Evolutionary conservation across 1,140 invertebrate species (phyloP).

Genomic region (Phthorimaea operculella): DNA sequence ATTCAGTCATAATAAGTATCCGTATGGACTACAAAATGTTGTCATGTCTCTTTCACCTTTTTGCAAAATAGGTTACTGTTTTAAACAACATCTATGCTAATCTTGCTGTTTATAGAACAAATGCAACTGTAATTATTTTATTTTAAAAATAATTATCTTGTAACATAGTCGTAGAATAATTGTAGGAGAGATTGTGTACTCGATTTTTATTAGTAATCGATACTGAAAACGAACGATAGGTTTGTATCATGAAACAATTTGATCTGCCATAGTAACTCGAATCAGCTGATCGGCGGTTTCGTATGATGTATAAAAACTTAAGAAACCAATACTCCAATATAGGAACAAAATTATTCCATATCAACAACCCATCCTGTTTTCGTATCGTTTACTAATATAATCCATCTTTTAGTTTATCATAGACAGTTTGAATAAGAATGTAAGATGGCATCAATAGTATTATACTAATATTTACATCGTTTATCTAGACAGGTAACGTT

Average conservation of each 20-base stretch:
- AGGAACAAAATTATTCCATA: too few relatives aligned
- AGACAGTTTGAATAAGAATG: conserved; percentile 8
- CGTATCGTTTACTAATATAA: too few relatives aligned
- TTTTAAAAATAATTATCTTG: background rate
- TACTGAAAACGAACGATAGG: too few relatives aligned
- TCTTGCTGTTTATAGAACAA: background rate
- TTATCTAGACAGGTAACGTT: conserved; percentile 34
- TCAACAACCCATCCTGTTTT: too few relatives aligned
- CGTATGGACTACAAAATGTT: conserved; percentile 19
- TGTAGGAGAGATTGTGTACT: too few relatives aligned
- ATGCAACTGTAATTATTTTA: conserved; percentile 3
- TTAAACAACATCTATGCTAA: background rate
- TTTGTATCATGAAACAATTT: too few relatives aligned
- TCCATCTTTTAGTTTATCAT: too few relatives aligned
- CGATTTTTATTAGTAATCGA: too few relatives aligned
- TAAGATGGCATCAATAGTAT: conserved; percentile 33
- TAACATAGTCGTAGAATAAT: background rate
- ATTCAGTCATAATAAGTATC: conserved; percentile 51
- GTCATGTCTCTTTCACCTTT: background rate
- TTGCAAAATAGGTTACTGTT: background rate
- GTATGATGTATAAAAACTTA: too few relatives aligned
- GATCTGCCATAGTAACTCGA: too few relatives aligned
- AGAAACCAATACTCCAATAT: too few relatives aligned
- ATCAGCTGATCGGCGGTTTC: too few relatives aligned
- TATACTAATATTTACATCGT: conserved; percentile 43